phyloP scores from a whole-genome alignment of 2,113 vertebrate genomes.

The Melanotaenia duboulayi region DNA sequence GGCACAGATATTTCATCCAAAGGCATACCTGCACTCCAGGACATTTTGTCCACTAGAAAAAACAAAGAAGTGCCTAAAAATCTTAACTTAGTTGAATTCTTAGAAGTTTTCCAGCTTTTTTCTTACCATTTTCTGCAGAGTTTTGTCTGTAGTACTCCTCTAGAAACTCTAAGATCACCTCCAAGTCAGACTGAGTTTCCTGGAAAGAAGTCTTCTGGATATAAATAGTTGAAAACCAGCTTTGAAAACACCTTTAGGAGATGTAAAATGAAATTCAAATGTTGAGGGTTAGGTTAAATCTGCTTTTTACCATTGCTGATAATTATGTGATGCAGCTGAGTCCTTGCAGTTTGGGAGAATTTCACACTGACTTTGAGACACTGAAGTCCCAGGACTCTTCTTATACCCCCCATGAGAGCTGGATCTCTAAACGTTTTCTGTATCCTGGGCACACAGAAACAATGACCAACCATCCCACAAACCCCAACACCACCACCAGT shows the following conservation, averaged over 20 bases:
- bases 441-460: conserved; percentile 59
- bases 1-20: conserved; percentile 1
- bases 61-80: background rate
- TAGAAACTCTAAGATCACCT: conserved; percentile 84
- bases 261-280: background rate
- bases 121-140: conserved; percentile 54
- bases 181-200: conserved; percentile 79
- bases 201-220: conserved; percentile 55
- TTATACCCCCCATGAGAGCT: conserved; percentile 61
- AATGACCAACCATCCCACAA: conserved; percentile 75
- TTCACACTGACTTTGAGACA: conserved; percentile 42
- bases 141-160: conserved; percentile 82
- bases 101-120: background rate
- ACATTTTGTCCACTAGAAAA: conserved; percentile 20
- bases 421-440: conserved; percentile 54
- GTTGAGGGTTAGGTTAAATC: background rate
- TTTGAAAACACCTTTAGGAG: background rate
- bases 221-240: conserved; percentile 17
- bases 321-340: conserved; percentile 12
- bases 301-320: conserved; percentile 64
- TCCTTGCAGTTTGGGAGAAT: conserved; percentile 36
- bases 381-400: conserved; percentile 43
- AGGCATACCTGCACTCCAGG: conserved; percentile 16
- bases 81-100: background rate
- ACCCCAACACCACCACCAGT: conserved; percentile 60